Conservation (phyloP, 2,113 vertebrate species). For the Mormyrus iriodes region DNA sequence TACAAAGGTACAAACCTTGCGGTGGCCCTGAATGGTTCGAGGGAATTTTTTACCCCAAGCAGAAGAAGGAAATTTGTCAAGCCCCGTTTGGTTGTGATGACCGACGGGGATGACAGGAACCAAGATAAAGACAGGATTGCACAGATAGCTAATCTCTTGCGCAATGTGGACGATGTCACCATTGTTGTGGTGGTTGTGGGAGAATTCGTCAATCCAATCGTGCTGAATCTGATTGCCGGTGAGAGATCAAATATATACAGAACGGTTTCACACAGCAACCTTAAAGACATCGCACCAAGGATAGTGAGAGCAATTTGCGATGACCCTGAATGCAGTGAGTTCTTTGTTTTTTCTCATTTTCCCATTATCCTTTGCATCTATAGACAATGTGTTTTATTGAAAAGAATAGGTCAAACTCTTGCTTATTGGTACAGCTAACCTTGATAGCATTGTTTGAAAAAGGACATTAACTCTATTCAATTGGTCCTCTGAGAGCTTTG, state of each 20-base stretch:
- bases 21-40: background rate
- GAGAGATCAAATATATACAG: background rate
- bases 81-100: constrained; percentile 7
- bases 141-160: background rate
- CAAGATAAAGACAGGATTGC: background rate
- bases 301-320: constrained; percentile 8
- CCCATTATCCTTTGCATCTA: background rate
- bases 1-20: background rate
- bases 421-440: background rate
- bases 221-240: constrained; percentile 8
- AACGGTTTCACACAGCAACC: background rate
- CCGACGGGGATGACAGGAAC: background rate
- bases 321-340: background rate
- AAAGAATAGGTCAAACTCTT: background rate
- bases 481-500: background rate
- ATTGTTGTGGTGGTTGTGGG: constrained; percentile 10
- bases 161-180: background rate
- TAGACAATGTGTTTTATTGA: background rate
- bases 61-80: background rate
- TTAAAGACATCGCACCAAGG: background rate
- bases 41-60: background rate
- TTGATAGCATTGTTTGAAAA: background rate
- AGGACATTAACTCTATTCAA: background rate
- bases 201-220: background rate
- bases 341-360: background rate